Conservation (phyloP, 1,140 invertebrate genomes). For the Venustaconcha ellipsiformis region DNA sequence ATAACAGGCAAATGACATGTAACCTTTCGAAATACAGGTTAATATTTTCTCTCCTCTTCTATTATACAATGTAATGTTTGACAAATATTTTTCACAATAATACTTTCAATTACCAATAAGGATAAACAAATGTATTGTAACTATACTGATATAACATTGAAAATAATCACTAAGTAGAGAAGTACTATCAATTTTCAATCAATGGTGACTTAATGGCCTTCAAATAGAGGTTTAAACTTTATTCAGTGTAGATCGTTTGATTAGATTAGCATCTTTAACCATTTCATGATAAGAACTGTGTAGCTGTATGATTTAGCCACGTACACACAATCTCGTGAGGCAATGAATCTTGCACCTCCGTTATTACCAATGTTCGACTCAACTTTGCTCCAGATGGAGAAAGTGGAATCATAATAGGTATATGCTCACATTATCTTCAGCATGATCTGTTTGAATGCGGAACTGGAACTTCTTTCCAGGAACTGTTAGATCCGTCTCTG, state of each 20-base stretch:
- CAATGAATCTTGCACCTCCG: constrained; percentile 47
- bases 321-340: constrained; percentile 54
- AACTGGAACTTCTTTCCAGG: constrained; percentile 41
- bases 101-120: too few relatives aligned
- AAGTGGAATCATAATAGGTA: constrained; percentile 48
- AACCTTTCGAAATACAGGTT: too few relatives aligned
- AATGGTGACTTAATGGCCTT: too few relatives aligned
- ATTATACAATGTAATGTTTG: too few relatives aligned
- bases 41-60: too few relatives aligned
- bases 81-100: too few relatives aligned
- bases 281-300: constrained; percentile 48
- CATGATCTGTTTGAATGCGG: constrained; percentile 36
- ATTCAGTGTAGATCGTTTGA: constrained; percentile 41
- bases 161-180: too few relatives aligned
- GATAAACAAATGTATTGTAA: too few relatives aligned
- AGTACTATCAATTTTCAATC: too few relatives aligned
- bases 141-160: too few relatives aligned
- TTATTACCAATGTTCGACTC: constrained; percentile 40
- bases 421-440: constrained; percentile 37
- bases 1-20: too few relatives aligned
- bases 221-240: constrained; percentile 38
- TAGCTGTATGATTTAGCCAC: constrained; percentile 43
- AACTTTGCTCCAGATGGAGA: constrained; percentile 52
- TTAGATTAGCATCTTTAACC: constrained; percentile 41
- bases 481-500: constrained; percentile 40